These are phyloP conservation scores for Petrocephalus sullivani DNA, from an alignment of 2,797 vertebrate genomes.

Conservation along the genomic window DNA sequence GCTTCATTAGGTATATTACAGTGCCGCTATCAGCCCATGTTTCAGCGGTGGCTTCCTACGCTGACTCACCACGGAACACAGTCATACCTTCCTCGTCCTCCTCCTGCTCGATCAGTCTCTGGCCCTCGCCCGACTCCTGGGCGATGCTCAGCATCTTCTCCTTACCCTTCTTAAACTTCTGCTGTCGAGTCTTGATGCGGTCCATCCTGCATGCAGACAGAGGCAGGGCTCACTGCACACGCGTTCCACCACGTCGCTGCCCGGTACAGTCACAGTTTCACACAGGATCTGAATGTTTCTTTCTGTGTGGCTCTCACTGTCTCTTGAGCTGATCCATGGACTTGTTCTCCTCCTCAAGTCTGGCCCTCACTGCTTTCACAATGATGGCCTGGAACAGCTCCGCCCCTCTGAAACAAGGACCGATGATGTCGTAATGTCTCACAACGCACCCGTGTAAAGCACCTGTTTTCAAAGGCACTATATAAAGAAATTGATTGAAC, in stretches of 20 bases:
- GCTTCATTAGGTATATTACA: neutral
- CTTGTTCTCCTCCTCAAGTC: conserved; percentile 93
- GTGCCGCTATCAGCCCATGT: neutral
- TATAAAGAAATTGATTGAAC: neutral
- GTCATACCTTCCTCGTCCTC: conserved; percentile 75
- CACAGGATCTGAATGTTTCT: neutral
- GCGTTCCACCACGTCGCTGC: no score
- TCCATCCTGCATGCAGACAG: conserved; percentile 81
- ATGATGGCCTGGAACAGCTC: conserved; percentile 98
- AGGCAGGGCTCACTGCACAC: neutral
- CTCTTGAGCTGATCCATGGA: conserved; percentile 98
- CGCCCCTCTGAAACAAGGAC: conserved; percentile 74
- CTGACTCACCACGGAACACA: neutral
- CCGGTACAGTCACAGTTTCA: neutral
- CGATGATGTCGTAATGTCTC: neutral
- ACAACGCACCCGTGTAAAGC: neutral
- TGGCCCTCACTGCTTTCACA: conserved; percentile 91
- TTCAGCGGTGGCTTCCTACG: neutral
- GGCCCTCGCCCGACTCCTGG: conserved; percentile 81
- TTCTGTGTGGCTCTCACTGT: conserved; percentile 73
- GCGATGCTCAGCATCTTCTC: conserved; percentile 88
- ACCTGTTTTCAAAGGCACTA: no score
- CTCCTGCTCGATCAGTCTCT: conserved; percentile 67
- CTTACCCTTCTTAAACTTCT: conserved; percentile 98
- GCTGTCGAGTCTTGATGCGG: conserved; percentile 93